These are phyloP conservation scores for Tyrannus savana DNA, from an alignment of 2,113 vertebrate genomes.

Conservation along the genomic window DNA sequence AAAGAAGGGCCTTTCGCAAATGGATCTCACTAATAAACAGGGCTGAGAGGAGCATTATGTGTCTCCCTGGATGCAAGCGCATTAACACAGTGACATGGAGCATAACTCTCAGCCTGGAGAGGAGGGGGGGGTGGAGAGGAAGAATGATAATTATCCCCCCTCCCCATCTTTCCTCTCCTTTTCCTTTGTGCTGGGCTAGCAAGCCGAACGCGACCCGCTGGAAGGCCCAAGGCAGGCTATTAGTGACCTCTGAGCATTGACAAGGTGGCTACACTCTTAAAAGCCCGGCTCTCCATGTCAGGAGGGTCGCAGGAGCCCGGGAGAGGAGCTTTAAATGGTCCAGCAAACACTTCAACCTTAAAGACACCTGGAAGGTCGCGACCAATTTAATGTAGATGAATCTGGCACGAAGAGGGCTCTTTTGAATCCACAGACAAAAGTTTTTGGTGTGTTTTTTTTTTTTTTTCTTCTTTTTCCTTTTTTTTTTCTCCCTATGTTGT, in stretches of 20 bases:
- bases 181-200: constrained; percentile 83
- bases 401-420: constrained; percentile 66
- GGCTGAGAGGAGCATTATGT: constrained; percentile 90
- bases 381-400: constrained; percentile 83
- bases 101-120: constrained; percentile 84
- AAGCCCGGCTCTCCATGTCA: constrained; percentile 85
- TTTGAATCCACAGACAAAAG: constrained; percentile 69
- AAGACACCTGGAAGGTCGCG: constrained; percentile 90
- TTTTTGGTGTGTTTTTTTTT: background rate
- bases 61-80: constrained; percentile 83
- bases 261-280: constrained; percentile 83
- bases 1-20: constrained; percentile 92
- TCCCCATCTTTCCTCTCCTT: constrained; percentile 70
- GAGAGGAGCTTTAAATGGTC: constrained; percentile 81
- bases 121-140: constrained; percentile 30
- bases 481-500: background rate
- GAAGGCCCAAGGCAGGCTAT: constrained; percentile 89
- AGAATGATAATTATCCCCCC: constrained; percentile 88
- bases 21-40: constrained; percentile 95
- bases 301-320: constrained; percentile 76
- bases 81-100: constrained; percentile 90
- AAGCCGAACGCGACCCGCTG: constrained; percentile 77
- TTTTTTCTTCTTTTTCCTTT: background rate
- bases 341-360: constrained; percentile 87
- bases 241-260: constrained; percentile 89